These are phyloP conservation scores for Acronicta leporina DNA, from an alignment of 2,888 invertebrate genomes.

Conservation along the genomic window DNA sequence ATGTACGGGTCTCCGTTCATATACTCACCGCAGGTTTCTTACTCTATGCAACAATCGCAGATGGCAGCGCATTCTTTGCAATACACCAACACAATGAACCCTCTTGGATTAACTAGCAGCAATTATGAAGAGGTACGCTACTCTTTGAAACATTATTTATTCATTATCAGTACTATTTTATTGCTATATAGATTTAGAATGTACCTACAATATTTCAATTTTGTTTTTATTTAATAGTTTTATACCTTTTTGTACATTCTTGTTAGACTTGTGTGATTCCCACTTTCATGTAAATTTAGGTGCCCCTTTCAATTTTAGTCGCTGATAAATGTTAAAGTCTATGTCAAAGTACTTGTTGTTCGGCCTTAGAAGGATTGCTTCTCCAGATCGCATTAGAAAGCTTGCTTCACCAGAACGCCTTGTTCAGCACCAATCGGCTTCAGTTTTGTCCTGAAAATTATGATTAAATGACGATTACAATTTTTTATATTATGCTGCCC, in stretches of 20 bases:
- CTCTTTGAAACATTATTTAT: slow-evolving; percentile 1
- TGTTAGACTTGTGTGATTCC: no score
- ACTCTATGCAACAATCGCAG: slow-evolving; percentile 56
- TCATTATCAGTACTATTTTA: slow-evolving; percentile 13
- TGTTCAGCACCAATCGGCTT: slow-evolving; percentile 14
- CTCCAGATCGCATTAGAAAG: background rate
- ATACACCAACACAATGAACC: slow-evolving; percentile 45
- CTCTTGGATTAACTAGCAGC: slow-evolving; percentile 57
- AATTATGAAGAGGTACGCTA: slow-evolving; percentile 74
- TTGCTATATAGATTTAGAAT: slow-evolving; percentile 22
- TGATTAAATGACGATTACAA: no score
- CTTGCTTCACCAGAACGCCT: slow-evolving; percentile 3
- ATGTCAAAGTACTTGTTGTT: slow-evolving; percentile 2
- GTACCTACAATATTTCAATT: slow-evolving; percentile 15
- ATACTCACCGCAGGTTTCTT: slow-evolving; percentile 83
- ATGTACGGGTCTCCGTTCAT: slow-evolving; percentile 87
- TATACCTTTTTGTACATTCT: background rate
- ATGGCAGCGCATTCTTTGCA: slow-evolving; percentile 48
- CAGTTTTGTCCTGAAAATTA: slow-evolving; percentile 19
- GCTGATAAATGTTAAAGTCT: background rate
- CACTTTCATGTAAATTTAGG: no score
- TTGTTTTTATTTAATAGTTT: slow-evolving; percentile 15
- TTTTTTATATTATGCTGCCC: no score
- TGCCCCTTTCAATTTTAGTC: slow-evolving; percentile 5
- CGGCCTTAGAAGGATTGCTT: slow-evolving; percentile 4